These are phyloP conservation scores for Pseudomugil gertrudae DNA, from an alignment of 2,797 vertebrate genomes.

Conservation along the genomic window DNA sequence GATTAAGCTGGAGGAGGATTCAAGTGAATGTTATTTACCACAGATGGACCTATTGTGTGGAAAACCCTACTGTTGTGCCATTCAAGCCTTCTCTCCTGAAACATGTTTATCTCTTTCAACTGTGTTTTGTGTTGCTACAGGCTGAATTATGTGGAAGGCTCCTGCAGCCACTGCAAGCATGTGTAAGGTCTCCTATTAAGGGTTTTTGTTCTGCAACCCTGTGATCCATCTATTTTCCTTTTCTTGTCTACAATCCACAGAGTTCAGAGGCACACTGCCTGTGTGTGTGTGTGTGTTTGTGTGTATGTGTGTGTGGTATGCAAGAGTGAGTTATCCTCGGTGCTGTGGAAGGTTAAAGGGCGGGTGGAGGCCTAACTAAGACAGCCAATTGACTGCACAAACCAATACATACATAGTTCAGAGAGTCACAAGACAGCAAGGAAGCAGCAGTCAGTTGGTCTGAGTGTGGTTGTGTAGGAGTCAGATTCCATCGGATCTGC, in stretches of 20 bases:
- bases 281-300: background rate
- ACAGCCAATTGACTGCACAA: constrained; percentile 47
- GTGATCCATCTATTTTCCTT: constrained; percentile 19
- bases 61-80: constrained; percentile 6
- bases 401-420: constrained; percentile 67
- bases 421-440: constrained; percentile 51
- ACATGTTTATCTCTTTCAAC: constrained; percentile 11
- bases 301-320: background rate
- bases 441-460: constrained; percentile 31
- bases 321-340: constrained; percentile 15
- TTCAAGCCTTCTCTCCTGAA: constrained; percentile 16
- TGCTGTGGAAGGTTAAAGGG: constrained; percentile 36
- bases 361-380: constrained; percentile 37
- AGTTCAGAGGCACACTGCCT: constrained; percentile 26
- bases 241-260: constrained; percentile 18
- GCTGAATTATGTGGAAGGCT: constrained; percentile 11
- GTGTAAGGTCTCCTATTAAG: constrained; percentile 41
- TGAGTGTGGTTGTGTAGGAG: constrained; percentile 12
- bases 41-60: constrained; percentile 4
- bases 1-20: background rate
- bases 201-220: constrained; percentile 25
- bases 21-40: constrained; percentile 12
- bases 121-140: constrained; percentile 11
- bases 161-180: constrained; percentile 28
- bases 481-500: constrained; percentile 12